Conservation (phyloP, 2,888 invertebrate genomes). For the Toxonevra muliebris region DNA sequence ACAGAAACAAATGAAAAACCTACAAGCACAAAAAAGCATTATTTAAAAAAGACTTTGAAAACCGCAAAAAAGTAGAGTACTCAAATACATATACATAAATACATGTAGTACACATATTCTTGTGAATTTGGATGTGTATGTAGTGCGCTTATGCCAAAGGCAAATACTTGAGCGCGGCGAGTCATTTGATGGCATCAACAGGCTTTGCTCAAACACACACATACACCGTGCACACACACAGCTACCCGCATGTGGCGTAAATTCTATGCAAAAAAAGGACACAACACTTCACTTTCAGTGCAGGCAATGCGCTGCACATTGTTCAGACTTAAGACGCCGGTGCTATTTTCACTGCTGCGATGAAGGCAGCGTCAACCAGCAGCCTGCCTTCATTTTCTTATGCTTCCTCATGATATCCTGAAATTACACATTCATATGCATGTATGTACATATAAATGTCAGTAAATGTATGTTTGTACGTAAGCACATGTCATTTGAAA, state of each 20-base stretch:
- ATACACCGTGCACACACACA: no score
- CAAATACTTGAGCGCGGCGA: conserved; percentile 26
- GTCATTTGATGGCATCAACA: conserved; percentile 32
- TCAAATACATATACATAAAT: neutral
- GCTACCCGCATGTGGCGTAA: no score
- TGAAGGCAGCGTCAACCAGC: no score
- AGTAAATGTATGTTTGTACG: neutral
- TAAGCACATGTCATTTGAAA: neutral
- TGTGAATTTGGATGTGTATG: no score
- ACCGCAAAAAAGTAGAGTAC: neutral
- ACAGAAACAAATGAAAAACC: neutral
- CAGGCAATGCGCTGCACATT: neutral
- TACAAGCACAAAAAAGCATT: conserved; percentile 5
- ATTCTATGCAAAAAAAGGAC: neutral
- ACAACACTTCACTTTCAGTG: conserved; percentile 23
- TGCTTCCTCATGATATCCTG: neutral
- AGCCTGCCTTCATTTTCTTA: neutral
- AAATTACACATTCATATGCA: neutral
- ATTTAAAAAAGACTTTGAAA: conserved; percentile 6
- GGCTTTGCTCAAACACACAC: conserved; percentile 6
- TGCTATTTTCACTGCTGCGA: no score
- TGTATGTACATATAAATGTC: neutral
- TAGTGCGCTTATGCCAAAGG: conserved; percentile 22
- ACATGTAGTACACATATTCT: neutral
- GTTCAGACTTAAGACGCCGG: no score